Base-by-base conservation (phyloP, 2,888 invertebrate species). In the Limnephilus auricula region DNA sequence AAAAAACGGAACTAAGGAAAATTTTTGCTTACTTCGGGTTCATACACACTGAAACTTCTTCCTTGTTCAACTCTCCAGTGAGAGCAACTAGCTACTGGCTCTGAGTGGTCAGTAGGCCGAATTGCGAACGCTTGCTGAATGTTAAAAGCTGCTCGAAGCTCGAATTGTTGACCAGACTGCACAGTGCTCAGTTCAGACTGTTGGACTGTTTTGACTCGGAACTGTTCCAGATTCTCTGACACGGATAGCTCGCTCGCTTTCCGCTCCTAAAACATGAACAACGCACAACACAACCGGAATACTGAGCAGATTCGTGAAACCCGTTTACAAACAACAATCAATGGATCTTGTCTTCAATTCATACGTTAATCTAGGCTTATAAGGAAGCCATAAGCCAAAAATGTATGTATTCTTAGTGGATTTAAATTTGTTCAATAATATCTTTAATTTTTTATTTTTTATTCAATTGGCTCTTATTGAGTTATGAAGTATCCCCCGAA, bases 181-280 rank as follows among this genome's bases (percentile, higher is more conserved):
- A 87, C 65, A 65, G 32, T 65, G 65, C 15, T 78, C 65, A 65
- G 32, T 65, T 32, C 15, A n/a, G 87, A 87, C 32, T 87, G 15
- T 65, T 87, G 65, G 78, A 86, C 78, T 34, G 87, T 88, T 88
- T 79, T 79, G 79, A 88, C 87, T 88, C 78, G 65, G 25, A 32
- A 65, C 65, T 32, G 50, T 86, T 86, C 50, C 65, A 86, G 86
- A 86, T 86, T 25, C 6, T 88, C 78, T 88, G 87, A 79, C 87
- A 88, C 79, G 78, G 86, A 65, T 50, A 50, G 13, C 30, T 25
- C 50, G 65, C 13, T 34, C 65, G 15, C 31, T 84, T 84, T 30
- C 85, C 85, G 85, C 40, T 85, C 40, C 85, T 45, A 85, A 84
- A n/a, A n/a, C 85, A 85, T 40, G 85, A n/a, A 13, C 37, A 32